These are phyloP conservation scores for Amphimallon solstitiale DNA, from an alignment of 2,888 invertebrate species.

Conservation along the genomic window DNA sequence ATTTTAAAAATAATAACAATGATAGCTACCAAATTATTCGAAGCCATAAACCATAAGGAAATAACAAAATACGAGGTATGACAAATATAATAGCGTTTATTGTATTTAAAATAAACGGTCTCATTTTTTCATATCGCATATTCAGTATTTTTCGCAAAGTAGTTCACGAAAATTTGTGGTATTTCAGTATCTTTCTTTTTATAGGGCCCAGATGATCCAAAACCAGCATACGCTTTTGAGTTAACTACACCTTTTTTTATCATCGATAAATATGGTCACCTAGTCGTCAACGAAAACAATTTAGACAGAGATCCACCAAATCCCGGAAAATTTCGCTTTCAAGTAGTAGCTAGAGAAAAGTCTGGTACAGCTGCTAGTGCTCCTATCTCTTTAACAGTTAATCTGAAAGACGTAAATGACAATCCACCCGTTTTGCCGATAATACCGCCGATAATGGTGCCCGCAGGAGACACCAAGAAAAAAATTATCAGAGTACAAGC, in stretches of 20 bases:
- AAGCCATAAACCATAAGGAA: too few relatives aligned
- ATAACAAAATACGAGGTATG: too few relatives aligned
- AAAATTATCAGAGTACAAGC: slow-evolving; percentile 69
- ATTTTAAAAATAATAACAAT: too few relatives aligned
- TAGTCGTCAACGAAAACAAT: slow-evolving; percentile 84
- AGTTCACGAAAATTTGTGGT: too few relatives aligned
- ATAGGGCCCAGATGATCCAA: slow-evolving; percentile 81
- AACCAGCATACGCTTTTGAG: slow-evolving; percentile 84
- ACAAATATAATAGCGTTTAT: too few relatives aligned
- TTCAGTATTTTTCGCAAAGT: too few relatives aligned
- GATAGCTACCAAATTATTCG: too few relatives aligned
- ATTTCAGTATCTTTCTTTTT: slow-evolving; percentile 41
- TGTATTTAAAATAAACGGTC: too few relatives aligned
- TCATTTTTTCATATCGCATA: too few relatives aligned
- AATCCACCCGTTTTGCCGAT: slow-evolving; percentile 85
- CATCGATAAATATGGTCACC: slow-evolving; percentile 76
- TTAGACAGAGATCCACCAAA: slow-evolving; percentile 89
- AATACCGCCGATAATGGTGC: slow-evolving; percentile 82
- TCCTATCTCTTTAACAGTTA: slow-evolving; percentile 81
- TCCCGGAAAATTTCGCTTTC: slow-evolving; percentile 85
- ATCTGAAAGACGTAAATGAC: slow-evolving; percentile 84
- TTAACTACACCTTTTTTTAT: slow-evolving; percentile 85
- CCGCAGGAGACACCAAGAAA: slow-evolving; percentile 69
- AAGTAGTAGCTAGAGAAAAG: slow-evolving; percentile 86
- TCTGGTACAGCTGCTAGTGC: slow-evolving; percentile 83